phyloP scores from a whole-genome alignment of 2,888 invertebrate genomes.

The Leistus spinibarbis region DNA sequence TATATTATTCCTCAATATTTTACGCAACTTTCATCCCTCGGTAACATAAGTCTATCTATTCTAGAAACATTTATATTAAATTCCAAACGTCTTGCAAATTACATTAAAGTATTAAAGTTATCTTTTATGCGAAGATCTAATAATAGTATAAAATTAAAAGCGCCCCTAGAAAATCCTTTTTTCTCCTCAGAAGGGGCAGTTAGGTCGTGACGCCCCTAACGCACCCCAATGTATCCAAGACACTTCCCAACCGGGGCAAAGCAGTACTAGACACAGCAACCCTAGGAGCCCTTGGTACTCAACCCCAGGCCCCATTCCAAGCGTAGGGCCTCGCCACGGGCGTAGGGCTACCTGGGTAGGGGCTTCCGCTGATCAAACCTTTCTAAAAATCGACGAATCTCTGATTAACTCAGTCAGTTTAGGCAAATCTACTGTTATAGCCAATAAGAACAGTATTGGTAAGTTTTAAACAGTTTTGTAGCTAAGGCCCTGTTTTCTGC shows the following conservation, averaged over 20 bases:
- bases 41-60: too few relatives aligned
- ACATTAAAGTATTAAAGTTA: too few relatives aligned
- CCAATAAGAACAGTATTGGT: slow-evolving; percentile 85
- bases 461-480: too few relatives aligned
- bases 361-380: slow-evolving; percentile 96
- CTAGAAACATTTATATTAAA: too few relatives aligned
- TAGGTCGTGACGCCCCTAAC: slow-evolving; percentile 61
- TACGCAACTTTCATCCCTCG: too few relatives aligned
- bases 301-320: slow-evolving; percentile 76
- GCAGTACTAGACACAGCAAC: slow-evolving; percentile 47
- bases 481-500: too few relatives aligned
- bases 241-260: slow-evolving; percentile 51
- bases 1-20: too few relatives aligned
- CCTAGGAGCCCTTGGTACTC: slow-evolving; percentile 69
- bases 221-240: slow-evolving; percentile 48
- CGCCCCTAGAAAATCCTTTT: too few relatives aligned
- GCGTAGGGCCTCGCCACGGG: slow-evolving; percentile 84
- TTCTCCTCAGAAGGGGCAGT: slow-evolving; percentile 66
- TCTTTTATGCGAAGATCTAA: too few relatives aligned
- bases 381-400: slow-evolving; percentile 88
- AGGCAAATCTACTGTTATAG: slow-evolving; percentile 85
- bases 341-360: slow-evolving; percentile 92
- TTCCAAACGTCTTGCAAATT: too few relatives aligned
- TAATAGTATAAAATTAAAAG: too few relatives aligned
- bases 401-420: slow-evolving; percentile 91